Percentiles rank a stretch among this genome's conserved stretches.
Conservation (phyloP, 35 echinoderm and acorn worm genomes). For the Hemicentrotus pulcherrimus region DNA sequence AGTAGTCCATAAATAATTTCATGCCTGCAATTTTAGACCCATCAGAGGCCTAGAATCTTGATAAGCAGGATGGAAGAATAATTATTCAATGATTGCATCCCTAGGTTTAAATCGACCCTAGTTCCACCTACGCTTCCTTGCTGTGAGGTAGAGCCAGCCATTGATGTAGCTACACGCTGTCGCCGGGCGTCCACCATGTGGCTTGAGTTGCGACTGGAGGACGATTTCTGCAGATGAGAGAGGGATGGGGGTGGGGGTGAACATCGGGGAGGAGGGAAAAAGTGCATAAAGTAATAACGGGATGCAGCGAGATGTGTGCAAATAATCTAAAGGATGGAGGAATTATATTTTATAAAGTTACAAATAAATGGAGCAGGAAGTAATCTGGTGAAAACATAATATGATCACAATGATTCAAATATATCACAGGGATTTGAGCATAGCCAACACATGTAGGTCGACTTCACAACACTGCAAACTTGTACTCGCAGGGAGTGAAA, state of each 20-base stretch:
- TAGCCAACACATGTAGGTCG: not conserved
- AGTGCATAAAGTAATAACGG: constrained; percentile 11
- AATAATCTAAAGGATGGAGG: not conserved
- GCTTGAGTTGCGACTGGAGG: constrained; percentile 42
- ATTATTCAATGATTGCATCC: not conserved
- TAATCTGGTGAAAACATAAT: not conserved
- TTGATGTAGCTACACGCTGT: constrained; percentile 14
- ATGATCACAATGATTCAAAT: not conserved
- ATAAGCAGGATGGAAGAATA: not conserved
- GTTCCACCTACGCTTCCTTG: constrained; percentile 32
- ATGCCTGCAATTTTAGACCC: no score
- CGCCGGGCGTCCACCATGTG: not conserved
- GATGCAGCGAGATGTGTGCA: not conserved
- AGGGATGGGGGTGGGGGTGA: not conserved
- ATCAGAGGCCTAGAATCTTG: not conserved
- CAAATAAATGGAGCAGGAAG: not conserved
- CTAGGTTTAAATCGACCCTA: not conserved
- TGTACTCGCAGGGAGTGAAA: no score
- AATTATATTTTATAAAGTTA: not conserved
- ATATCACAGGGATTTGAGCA: not conserved
- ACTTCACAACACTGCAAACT: no score
- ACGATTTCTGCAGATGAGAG: constrained; percentile 43
- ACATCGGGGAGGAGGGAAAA: not conserved
- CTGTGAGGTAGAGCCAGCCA: constrained; percentile 5
- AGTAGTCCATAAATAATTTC: no score